Conservation (phyloP, 2,113 vertebrate species). For the Cyanoderma ruficeps region DNA sequence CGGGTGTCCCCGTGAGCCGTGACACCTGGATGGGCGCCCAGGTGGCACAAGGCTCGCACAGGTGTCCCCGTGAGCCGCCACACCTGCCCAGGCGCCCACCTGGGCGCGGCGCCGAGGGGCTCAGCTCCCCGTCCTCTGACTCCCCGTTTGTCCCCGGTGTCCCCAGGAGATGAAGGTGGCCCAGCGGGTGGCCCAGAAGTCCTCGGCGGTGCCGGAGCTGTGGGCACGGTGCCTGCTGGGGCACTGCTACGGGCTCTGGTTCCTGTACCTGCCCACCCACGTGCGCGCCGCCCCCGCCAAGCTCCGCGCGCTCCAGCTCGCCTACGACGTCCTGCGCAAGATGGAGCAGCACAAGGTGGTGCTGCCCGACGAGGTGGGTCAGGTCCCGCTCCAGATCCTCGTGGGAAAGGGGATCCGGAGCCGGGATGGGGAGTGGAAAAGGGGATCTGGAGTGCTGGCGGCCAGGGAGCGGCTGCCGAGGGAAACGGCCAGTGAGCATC, state of each 20-base stretch:
- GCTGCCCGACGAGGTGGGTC: constrained; percentile 87
- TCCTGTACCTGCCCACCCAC: constrained; percentile 90
- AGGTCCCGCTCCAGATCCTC: accelerated
- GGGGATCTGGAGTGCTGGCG: too few relatives aligned
- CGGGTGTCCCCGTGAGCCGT: not conserved
- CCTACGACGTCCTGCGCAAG: constrained; percentile 90
- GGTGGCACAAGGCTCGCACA: accelerated
- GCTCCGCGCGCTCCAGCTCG: constrained; percentile 84
- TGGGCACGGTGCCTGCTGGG: constrained; percentile 93
- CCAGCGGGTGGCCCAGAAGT: constrained; percentile 89
- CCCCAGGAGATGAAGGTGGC: constrained; percentile 91
- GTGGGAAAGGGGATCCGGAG: accelerated
- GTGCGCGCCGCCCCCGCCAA: constrained; percentile 82
- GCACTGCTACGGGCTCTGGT: constrained; percentile 95
- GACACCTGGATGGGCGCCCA: not conserved
- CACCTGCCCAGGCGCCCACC: accelerated
- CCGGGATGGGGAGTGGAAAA: accelerated
- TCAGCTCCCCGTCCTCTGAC: accelerated
- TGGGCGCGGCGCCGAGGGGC: accelerated
- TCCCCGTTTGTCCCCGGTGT: not conserved
- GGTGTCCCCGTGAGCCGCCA: not conserved
- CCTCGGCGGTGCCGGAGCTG: constrained; percentile 83
- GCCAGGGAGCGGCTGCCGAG: accelerated
- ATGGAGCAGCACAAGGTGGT: constrained; percentile 93
- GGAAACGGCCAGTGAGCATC: accelerated